Percentiles rank a stretch among this genome's conserved stretches.
Evolutionary conservation across 2,797 vertebrate species (phyloP).

Genomic region (Pseudochaenichthys georgianus): DNA sequence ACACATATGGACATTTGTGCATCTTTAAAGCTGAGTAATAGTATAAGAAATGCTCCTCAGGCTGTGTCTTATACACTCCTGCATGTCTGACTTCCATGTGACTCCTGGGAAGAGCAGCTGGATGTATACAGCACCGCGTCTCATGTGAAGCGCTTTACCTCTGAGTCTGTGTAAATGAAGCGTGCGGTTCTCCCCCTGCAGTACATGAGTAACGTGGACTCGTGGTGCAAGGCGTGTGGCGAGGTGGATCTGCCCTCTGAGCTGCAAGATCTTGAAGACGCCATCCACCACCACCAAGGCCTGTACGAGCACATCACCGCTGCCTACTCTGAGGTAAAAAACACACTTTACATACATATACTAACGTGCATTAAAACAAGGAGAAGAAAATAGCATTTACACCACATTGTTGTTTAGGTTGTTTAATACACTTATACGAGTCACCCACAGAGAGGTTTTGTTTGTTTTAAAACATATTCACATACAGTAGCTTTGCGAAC

Average conservation of each 20-base stretch:
- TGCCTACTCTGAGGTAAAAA: conserved; percentile 92
- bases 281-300: conserved; percentile 98
- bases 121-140: conserved; percentile 1
- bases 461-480: background rate
- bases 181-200: conserved; percentile 62
- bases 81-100: conserved; percentile 41
- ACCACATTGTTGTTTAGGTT: background rate
- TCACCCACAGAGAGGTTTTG: background rate
- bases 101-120: conserved; percentile 32
- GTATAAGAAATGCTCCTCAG: conserved; percentile 17
- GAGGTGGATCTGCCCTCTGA: conserved; percentile 97
- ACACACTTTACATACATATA: background rate
- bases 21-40: conserved; percentile 19
- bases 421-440: background rate
- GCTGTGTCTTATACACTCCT: background rate
- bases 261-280: conserved; percentile 97
- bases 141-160: conserved; percentile 20
- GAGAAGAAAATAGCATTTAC: background rate
- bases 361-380: background rate
- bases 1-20: conserved; percentile 13
- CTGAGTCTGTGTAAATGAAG: background rate
- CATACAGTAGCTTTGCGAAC: background rate
- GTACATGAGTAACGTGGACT: conserved; percentile 99
- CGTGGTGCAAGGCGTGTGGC: conserved; percentile 98
- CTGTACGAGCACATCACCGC: conserved; percentile 97